Evolutionary conservation across 2,113 vertebrate species (phyloP), one percentile per base, ranked within the genome.

Genomic region (Merops nubicus): DNA sequence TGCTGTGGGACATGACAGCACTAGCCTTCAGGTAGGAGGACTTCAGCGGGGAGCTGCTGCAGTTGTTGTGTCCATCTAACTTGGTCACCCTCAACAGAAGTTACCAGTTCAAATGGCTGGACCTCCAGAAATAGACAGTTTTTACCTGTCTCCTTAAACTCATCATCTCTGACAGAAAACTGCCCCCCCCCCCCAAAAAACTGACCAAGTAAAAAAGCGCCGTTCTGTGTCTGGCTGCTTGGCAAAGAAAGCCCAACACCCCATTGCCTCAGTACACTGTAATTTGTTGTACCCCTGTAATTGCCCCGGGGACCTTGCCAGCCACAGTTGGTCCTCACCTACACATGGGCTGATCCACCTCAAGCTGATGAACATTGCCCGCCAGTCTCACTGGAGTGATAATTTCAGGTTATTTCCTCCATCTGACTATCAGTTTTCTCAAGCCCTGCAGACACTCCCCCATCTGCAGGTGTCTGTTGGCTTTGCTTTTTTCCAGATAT

Each of bases 141-240:
- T 26, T 36, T 54, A 28, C 22, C 31, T 60, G 9, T 33, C 11
- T 76, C 53, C n/a, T 79, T 76, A 84, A 63, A 80, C 22, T 28
- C 17, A 65, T 5, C 9, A 67, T 14, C 21, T 75, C 64, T 53
- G 23, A 54, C 22, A 57, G 13, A 48, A 63, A 82, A 43, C 31
- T 40, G 42, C 28, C 50, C 89, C 59, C 92, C 59, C 92, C 5
- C 33, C 40, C 62, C 7, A 23, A 51, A 70, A 75, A 47, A 42
- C 29, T 1, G 3, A 42, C 8, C 14, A 79, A 56, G 23, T 2
- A 23, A 56, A 78, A 21, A 62, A 34, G 15, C 0, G 0, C 5
- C 42, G 17, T 13, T 59, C 56, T 15, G 25, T 25, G 7, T 3
- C 33, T 85, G 21, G 26, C 50, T 88, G 25, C 29, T 81, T 82